These are phyloP conservation scores for Drosophila borborema DNA, from an alignment of 2,888 invertebrate species.

Conservation along the genomic window DNA sequence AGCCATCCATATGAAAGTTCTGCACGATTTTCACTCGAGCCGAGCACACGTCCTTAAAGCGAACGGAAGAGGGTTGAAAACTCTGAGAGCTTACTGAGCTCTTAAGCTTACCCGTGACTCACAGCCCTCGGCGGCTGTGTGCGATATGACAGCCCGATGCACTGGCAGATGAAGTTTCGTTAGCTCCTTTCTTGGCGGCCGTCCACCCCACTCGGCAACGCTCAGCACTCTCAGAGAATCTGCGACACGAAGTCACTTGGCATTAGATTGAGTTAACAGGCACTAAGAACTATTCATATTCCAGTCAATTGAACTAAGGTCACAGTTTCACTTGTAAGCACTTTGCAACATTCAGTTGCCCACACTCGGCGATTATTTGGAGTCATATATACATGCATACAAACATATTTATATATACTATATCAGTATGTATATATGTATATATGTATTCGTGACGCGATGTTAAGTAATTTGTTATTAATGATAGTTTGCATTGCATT, in stretches of 20 bases:
- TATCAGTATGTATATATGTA: background rate
- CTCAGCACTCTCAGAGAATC: slow-evolving; percentile 86
- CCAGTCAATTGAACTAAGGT: slow-evolving; percentile 82
- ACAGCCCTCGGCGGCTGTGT: slow-evolving; percentile 89
- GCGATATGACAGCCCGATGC: slow-evolving; percentile 87
- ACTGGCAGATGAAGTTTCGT: slow-evolving; percentile 86
- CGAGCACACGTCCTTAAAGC: slow-evolving; percentile 86
- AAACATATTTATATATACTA: background rate
- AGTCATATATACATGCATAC: background rate
- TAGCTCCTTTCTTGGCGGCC: slow-evolving; percentile 86
- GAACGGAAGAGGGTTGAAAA: background rate
- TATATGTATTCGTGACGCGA: background rate
- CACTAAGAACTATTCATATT: slow-evolving; percentile 62
- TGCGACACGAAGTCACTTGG: slow-evolving; percentile 35
- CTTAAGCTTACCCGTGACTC: slow-evolving; percentile 85
- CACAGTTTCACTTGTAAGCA: slow-evolving; percentile 51
- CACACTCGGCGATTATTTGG: slow-evolving; percentile 5
- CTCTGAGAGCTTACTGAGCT: background rate
- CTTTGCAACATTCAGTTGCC: slow-evolving; percentile 59
- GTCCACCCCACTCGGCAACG: slow-evolving; percentile 89
- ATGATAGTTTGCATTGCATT: slow-evolving; percentile 11
- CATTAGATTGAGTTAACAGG: slow-evolving; percentile 27
- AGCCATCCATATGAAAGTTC: slow-evolving; percentile 89
- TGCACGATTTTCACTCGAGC: slow-evolving; percentile 86
- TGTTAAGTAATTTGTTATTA: slow-evolving; percentile 20